Conservation (phyloP, 2,888 invertebrate genomes). For the Drosophila gaucha region DNA sequence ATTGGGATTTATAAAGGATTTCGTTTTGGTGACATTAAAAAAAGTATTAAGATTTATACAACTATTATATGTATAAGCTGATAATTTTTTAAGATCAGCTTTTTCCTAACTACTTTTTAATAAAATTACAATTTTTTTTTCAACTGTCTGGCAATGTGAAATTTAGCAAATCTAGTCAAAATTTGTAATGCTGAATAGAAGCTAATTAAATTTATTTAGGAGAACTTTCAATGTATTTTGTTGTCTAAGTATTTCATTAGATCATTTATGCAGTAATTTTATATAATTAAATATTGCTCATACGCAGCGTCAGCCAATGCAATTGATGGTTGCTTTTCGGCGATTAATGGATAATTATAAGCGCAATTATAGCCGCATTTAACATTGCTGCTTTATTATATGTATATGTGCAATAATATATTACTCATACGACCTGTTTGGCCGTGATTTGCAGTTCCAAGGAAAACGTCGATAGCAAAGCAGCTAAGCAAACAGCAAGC, state of each 20-base stretch:
- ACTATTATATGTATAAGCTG: neutral
- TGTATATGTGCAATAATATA: slow-evolving; percentile 6
- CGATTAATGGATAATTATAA: slow-evolving; percentile 41
- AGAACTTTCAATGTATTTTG: neutral
- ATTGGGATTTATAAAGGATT: neutral
- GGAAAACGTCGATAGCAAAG: slow-evolving; percentile 35
- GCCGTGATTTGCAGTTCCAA: slow-evolving; percentile 38
- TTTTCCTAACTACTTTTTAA: too few species aligned
- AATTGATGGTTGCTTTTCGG: slow-evolving; percentile 25
- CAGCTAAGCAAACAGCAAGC: slow-evolving; percentile 2
- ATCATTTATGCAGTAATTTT: neutral
- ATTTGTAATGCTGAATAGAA: neutral
- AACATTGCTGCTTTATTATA: slow-evolving; percentile 1
- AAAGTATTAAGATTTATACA: neutral
- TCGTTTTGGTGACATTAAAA: neutral
- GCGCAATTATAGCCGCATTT: slow-evolving; percentile 9
- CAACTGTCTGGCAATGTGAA: too few species aligned
- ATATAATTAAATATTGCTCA: slow-evolving; percentile 35
- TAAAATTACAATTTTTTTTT: neutral
- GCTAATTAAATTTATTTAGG: neutral
- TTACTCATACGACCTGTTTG: slow-evolving; percentile 53
- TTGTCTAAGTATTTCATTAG: neutral
- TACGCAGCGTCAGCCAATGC: slow-evolving; percentile 23
- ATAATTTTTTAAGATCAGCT: too few species aligned
- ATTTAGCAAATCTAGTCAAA: neutral